Evolutionary conservation across 2,113 vertebrate species (phyloP).

Genomic region (Pseudorasbora parva): DNA sequence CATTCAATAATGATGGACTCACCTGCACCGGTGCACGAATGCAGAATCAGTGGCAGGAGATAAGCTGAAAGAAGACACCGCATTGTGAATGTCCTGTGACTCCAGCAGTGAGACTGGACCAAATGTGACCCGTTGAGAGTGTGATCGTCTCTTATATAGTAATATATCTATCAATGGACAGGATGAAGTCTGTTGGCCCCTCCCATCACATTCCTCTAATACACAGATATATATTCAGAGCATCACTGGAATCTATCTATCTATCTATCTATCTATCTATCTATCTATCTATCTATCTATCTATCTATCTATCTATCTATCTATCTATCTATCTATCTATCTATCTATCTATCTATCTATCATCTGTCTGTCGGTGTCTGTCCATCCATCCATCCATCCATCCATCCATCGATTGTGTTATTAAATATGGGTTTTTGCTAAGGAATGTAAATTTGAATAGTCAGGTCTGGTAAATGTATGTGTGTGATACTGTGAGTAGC

Average conservation of each 20-base stretch:
- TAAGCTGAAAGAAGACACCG: constrained; percentile 58
- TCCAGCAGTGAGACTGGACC: constrained; percentile 40
- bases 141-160: constrained; percentile 71
- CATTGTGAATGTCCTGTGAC: constrained; percentile 67
- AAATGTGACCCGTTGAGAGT: constrained; percentile 52
- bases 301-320: neutral
- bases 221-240: constrained; percentile 47
- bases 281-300: neutral
- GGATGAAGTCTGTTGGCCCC: constrained; percentile 65
- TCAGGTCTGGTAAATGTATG: no score
- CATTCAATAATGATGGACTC: constrained; percentile 56
- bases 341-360: neutral
- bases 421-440: no score
- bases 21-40: constrained; percentile 62
- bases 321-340: neutral
- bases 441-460: no score
- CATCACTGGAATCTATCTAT: neutral
- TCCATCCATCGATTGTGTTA: neutral
- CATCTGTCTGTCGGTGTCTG: neutral
- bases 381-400: neutral
- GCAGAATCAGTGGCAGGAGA: constrained; percentile 64
- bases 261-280: no score
- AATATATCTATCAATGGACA: constrained; percentile 73
- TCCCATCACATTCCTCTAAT: constrained; percentile 68
- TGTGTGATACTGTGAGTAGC: no score